phyloP scores from a whole-genome alignment of 2,797 vertebrate species.

The Sardinella longiceps region DNA sequence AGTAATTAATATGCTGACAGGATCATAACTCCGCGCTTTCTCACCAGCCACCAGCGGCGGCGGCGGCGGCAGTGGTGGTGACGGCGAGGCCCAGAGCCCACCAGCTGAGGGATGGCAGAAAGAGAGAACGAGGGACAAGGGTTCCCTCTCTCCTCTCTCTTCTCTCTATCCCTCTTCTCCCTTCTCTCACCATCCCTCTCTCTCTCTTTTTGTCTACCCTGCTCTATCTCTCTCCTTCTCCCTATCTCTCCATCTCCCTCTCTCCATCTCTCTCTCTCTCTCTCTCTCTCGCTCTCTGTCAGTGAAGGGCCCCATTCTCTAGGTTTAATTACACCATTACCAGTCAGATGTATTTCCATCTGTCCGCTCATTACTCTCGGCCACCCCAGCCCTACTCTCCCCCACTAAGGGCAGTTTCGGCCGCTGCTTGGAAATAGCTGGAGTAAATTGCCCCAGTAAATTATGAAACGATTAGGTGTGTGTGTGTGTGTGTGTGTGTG shows the following conservation, averaged over 20 bases:
- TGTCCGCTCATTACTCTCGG: conserved; percentile 70
- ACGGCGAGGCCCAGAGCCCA: conserved; percentile 18
- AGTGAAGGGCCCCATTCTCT: conserved; percentile 55
- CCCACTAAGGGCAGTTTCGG: conserved; percentile 69
- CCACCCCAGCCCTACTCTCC: conserved; percentile 30
- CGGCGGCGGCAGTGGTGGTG: background rate
- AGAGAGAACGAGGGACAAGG: conserved; percentile 28
- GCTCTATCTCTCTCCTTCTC: background rate
- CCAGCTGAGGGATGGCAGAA: conserved; percentile 47
- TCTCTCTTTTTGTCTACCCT: no score
- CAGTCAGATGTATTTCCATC: conserved; percentile 76
- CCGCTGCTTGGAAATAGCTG: conserved; percentile 68
- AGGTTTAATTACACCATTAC: conserved; percentile 79
- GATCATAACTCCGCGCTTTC: conserved; percentile 58
- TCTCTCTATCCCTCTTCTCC: background rate
- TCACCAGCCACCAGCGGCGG: conserved; percentile 12
- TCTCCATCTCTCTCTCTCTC: background rate
- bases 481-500: background rate
- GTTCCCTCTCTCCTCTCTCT: background rate
- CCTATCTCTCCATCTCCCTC: background rate
- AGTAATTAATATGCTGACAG: conserved; percentile 85
- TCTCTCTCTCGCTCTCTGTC: background rate
- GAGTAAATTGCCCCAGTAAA: conserved; percentile 74
- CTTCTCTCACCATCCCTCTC: background rate
- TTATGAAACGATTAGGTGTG: conserved; percentile 75